Conservation (phyloP, 2,888 invertebrate genomes). For the Macrophya alboannulata region DNA sequence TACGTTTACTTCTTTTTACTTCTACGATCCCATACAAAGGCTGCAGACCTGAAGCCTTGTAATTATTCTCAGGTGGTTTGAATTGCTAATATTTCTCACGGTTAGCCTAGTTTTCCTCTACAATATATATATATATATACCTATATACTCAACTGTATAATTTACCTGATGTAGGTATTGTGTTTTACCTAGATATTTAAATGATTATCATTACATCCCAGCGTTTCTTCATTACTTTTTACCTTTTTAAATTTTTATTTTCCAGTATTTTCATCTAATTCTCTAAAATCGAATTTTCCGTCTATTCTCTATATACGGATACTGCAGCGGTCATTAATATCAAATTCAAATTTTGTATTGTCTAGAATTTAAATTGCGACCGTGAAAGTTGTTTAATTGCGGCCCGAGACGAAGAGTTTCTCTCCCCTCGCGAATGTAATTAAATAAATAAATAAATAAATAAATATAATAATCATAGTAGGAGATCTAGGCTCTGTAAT, state of each 20-base stretch:
- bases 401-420: neutral
- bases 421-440: neutral
- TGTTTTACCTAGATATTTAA: neutral
- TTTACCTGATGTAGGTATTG: neutral
- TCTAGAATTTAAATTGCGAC: neutral
- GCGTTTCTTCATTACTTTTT: neutral
- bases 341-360: neutral
- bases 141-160: neutral
- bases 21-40: constrained; percentile 28
- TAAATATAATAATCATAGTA: neutral
- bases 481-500: neutral
- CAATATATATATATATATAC: neutral
- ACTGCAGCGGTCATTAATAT: neutral
- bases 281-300: neutral
- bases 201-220: neutral
- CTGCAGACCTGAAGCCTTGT: constrained; percentile 20
- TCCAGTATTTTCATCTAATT: too few relatives aligned
- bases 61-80: constrained; percentile 42
- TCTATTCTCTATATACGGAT: neutral
- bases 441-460: neutral
- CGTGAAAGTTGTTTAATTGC: constrained; percentile 15
- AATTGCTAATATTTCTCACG: constrained; percentile 44
- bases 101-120: constrained; percentile 36
- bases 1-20: neutral
- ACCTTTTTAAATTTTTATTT: neutral